A percentile compares a stretch with the other conserved stretches of the same genome.
These are phyloP conservation scores for Balaenoptera acutorostrata DNA, from an alignment of 2,113 vertebrate species.

Conservation along the genomic window DNA sequence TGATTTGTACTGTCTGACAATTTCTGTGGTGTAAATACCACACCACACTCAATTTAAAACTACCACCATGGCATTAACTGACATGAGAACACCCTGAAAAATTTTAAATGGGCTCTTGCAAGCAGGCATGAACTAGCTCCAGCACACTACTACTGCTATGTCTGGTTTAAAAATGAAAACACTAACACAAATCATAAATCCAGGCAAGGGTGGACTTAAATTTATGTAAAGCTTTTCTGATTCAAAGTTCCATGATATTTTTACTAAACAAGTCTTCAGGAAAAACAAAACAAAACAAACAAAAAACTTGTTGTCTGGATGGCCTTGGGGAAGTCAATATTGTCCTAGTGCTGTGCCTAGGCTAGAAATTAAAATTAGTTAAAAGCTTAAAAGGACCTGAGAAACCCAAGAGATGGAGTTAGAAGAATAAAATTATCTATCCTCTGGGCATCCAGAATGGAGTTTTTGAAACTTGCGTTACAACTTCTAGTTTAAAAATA, in stretches of 20 bases:
- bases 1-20: background rate
- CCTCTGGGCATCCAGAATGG: background rate
- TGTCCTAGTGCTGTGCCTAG: background rate
- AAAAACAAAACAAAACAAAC: background rate
- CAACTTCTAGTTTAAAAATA: background rate
- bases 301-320: background rate
- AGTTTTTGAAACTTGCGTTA: background rate
- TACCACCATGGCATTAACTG: background rate
- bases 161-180: background rate
- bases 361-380: background rate
- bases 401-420: background rate
- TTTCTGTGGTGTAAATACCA: background rate
- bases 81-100: background rate
- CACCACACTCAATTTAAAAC: background rate
- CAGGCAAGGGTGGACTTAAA: background rate
- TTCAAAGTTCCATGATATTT: background rate
- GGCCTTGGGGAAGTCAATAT: background rate
- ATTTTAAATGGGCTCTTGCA: background rate
- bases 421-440: background rate
- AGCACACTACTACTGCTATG: background rate
- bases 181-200: background rate
- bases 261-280: background rate
- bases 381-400: background rate
- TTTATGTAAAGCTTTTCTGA: background rate
- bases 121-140: background rate